Percentiles rank a stretch among this genome's conserved stretches.
Evolutionary conservation across 2,113 vertebrate genomes (phyloP).

Genomic region (Orcinus orca): DNA sequence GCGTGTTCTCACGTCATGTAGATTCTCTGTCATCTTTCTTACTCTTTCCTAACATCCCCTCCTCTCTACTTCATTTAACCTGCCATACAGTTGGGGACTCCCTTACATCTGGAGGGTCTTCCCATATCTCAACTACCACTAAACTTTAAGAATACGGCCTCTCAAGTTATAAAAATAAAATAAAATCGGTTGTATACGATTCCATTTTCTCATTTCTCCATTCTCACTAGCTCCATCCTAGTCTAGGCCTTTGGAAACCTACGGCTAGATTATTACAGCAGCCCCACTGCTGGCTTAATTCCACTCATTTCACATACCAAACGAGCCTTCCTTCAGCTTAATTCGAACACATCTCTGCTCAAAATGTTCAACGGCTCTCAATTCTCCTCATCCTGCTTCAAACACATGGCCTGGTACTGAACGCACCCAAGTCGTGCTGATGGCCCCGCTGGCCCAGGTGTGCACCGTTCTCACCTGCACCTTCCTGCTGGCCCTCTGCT

Average conservation of each 20-base stretch:
- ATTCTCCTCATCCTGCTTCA: neutral
- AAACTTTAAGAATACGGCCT: neutral
- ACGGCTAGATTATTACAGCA: neutral
- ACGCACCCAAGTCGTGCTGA: rapidly evolving
- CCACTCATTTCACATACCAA: neutral
- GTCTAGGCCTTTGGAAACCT: neutral
- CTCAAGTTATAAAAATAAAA: neutral
- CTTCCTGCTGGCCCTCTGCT: neutral
- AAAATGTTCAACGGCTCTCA: neutral
- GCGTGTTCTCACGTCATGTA: neutral
- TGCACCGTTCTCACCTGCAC: rapidly evolving
- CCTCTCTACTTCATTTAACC: neutral
- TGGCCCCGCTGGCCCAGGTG: rapidly evolving
- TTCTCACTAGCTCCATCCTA: neutral
- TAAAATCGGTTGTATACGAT: neutral
- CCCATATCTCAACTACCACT: neutral
- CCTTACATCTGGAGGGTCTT: neutral
- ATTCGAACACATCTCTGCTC: neutral
- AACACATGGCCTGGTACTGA: neutral
- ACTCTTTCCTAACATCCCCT: neutral
- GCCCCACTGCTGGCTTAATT: neutral
- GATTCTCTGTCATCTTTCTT: neutral
- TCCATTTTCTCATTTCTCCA: neutral
- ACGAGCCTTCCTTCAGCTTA: neutral
- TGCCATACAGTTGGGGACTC: neutral